Evolutionary conservation across 1,140 invertebrate genomes (phyloP).

Genomic region (Lordiphosa clarofinis): DNA sequence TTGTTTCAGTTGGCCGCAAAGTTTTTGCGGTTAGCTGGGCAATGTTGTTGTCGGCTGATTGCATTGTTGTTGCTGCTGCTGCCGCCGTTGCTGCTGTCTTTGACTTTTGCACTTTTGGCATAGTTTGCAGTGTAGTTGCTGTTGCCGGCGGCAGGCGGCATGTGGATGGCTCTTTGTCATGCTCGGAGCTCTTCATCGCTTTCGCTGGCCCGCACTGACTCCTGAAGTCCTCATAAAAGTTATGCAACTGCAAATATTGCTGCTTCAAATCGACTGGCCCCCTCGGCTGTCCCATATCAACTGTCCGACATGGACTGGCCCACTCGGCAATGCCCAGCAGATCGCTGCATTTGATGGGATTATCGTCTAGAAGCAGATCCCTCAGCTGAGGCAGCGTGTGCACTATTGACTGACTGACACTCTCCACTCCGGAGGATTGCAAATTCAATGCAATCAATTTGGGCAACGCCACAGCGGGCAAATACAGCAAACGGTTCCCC

Average conservation of each 20-base stretch:
- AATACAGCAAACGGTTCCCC: constrained; percentile 66
- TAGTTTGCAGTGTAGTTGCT: constrained; percentile 16
- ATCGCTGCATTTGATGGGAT: constrained; percentile 76
- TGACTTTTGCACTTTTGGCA: constrained; percentile 64
- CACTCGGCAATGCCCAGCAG: constrained; percentile 74
- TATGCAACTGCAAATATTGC: constrained; percentile 54
- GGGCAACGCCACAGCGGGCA: constrained; percentile 62
- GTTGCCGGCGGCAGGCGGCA: constrained; percentile 23
- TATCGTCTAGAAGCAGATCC: constrained; percentile 74
- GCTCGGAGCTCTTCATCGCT: constrained; percentile 1
- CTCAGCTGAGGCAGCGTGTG: constrained; percentile 69
- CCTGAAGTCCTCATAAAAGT: constrained; percentile 62
- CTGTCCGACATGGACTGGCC: constrained; percentile 68
- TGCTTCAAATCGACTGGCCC: constrained; percentile 49
- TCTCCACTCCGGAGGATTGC: constrained; percentile 60
- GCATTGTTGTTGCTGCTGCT: constrained; percentile 32
- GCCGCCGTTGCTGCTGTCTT: constrained; percentile 19
- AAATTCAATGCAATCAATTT: constrained; percentile 66
- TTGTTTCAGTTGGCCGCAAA: constrained; percentile 69
- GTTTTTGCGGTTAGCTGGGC: constrained; percentile 67
- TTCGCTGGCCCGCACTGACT: constrained; percentile 21
- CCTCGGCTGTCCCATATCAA: constrained; percentile 39
- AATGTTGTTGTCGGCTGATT: constrained; percentile 62
- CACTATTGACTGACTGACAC: constrained; percentile 69
- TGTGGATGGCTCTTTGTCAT: constrained; percentile 37